Evolutionary conservation across 92 coral and sea anemone genomes (phyloP), one percentile per base, ranked within the genome.

Genomic region (Phenganax stokvisi): DNA sequence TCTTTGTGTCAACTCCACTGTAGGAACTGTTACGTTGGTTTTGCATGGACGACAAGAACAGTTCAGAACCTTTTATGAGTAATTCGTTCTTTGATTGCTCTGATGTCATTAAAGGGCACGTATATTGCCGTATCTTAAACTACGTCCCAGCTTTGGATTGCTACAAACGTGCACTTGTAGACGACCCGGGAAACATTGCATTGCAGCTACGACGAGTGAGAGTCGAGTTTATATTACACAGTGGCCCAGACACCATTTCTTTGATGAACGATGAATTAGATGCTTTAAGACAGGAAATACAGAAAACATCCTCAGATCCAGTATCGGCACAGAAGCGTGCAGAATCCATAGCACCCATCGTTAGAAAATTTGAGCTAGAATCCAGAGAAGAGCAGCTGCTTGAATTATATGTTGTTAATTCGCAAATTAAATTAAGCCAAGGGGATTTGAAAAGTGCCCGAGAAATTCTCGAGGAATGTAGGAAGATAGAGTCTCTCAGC

Each of bases 1-100:
- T 76, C 81, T 76, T 29, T 25, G 52, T 76, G 15, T 54, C 81
- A 54, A 76, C 60, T 60, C 81, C 81, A 57, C 61, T 76, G 69
- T 76, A 76, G 10, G 81, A 76, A 27, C 55, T 57, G 56, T 27
- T 76, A 15, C 59, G 16, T 3, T 69, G 61, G 27, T 76, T 76
- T 57, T 54, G 31, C 17, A 8, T 12, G 25, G 54, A 54, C 4
- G 81, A 44, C 12, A 17, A 58, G n/a, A 69, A 27, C 56, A 13
- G 8, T 0, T 59, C 70, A 27, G 65, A 11, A 25, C 12, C 56
- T 7, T 51, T 76, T 76, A 3, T 10, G 9, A 1, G 15, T 10
- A 29, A 44, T 25, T 37, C 66, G 12, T 76, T 76, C 70, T 76
- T 76, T 59, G 81, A 76, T 30, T 30, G 44, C 52, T 76, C 81